Evolutionary conservation across 2,113 vertebrate species (phyloP).

Genomic region (Lonchura striata): DNA sequence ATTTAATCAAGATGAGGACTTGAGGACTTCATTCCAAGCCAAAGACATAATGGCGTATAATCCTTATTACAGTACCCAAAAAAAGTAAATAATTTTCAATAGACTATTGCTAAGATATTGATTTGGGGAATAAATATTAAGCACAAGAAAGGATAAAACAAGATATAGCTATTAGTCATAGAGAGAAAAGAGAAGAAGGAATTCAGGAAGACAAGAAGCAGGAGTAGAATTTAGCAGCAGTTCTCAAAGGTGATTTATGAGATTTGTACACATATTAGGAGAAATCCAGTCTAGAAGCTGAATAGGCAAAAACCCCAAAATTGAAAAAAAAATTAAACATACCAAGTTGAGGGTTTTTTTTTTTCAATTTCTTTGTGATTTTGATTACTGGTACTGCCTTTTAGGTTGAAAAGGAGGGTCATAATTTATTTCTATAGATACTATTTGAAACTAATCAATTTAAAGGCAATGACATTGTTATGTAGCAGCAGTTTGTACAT

Average conservation of each 20-base stretch:
- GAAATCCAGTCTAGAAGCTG: background rate
- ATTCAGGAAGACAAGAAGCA: background rate
- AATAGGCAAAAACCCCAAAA: background rate
- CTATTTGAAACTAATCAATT: background rate
- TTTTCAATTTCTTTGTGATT: background rate
- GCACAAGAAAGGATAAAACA: background rate
- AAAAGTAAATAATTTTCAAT: background rate
- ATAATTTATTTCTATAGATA: background rate
- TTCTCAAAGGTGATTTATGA: background rate
- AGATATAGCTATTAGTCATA: background rate
- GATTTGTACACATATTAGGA: background rate
- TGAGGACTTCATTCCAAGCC: constrained; percentile 4
- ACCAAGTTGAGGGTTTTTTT: background rate
- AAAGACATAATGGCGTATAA: background rate
- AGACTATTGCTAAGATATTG: background rate
- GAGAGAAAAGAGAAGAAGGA: background rate
- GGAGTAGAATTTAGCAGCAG: background rate
- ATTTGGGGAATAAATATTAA: background rate
- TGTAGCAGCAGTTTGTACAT: background rate
- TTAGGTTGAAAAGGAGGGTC: background rate
- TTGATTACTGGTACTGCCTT: background rate
- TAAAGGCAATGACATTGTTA: background rate
- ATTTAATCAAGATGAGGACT: constrained; percentile 38
- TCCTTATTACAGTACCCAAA: background rate
- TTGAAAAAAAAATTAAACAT: background rate